Conservation (phyloP, 2,888 invertebrate genomes). For the Machimus atricapillus region DNA sequence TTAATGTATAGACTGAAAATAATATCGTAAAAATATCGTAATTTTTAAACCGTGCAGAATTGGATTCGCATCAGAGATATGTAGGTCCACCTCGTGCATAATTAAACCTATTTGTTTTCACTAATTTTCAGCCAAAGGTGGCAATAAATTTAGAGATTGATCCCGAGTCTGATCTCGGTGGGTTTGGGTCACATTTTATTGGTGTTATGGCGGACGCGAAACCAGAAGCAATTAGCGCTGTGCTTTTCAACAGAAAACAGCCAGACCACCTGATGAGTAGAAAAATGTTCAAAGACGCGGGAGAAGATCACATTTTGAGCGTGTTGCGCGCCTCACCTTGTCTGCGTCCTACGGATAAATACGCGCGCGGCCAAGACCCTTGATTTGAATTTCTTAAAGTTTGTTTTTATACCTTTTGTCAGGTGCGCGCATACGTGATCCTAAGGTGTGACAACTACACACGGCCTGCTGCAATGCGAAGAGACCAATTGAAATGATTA, state of each 20-base stretch:
- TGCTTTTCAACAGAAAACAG: constrained; percentile 7
- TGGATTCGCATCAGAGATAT: no score
- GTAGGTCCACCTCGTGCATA: no score
- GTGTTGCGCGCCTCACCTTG: constrained; percentile 33
- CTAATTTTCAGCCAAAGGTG: neutral
- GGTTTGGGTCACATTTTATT: neutral
- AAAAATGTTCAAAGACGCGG: neutral
- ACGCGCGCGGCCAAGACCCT: neutral
- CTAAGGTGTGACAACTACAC: constrained; percentile 38
- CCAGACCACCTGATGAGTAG: constrained; percentile 29
- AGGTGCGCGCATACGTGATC: constrained; percentile 28
- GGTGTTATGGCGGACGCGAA: neutral
- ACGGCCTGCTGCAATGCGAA: neutral
- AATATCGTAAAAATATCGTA: no score
- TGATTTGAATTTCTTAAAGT: constrained; percentile 30
- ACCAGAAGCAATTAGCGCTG: constrained; percentile 31
- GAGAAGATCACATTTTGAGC: neutral
- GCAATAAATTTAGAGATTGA: neutral
- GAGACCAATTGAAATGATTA: constrained; percentile 46
- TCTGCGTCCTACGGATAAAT: constrained; percentile 24
- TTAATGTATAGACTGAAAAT: no score
- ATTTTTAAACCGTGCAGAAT: no score
- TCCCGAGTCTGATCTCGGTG: neutral
- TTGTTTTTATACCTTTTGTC: constrained; percentile 32
- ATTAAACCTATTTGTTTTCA: neutral